Conservation (phyloP, 2,797 vertebrate species). For the Phoeniculus purpureus region DNA sequence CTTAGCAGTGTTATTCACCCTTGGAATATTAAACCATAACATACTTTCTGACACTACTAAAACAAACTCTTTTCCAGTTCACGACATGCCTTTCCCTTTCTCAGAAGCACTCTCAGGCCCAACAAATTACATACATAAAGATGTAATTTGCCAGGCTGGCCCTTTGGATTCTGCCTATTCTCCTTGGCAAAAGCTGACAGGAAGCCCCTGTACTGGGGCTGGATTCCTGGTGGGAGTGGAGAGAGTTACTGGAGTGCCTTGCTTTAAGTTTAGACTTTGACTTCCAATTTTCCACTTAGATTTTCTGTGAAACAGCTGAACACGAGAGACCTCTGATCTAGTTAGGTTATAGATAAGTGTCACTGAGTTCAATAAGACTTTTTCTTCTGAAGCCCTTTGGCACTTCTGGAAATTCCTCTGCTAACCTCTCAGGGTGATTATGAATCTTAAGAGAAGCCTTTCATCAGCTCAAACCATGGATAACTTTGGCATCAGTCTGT, state of each 20-base stretch:
- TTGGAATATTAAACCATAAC: background rate
- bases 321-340: background rate
- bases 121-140: background rate
- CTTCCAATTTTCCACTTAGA: background rate
- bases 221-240: background rate
- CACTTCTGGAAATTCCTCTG: background rate
- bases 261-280: background rate
- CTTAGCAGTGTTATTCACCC: background rate
- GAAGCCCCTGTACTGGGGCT: background rate
- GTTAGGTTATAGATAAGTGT: background rate
- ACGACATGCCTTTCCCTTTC: background rate
- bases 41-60: background rate
- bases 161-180: background rate
- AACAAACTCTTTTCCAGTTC: background rate
- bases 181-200: background rate
- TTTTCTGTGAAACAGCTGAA: background rate
- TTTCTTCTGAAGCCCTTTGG: background rate
- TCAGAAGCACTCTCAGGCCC: background rate
- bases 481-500: background rate
- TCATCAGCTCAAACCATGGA: background rate
- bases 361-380: background rate
- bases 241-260: background rate
- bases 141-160: background rate
- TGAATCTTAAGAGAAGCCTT: background rate
- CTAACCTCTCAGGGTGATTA: background rate